Base-by-base conservation (phyloP, 2,797 vertebrate genomes). In the Picus viridis region DNA sequence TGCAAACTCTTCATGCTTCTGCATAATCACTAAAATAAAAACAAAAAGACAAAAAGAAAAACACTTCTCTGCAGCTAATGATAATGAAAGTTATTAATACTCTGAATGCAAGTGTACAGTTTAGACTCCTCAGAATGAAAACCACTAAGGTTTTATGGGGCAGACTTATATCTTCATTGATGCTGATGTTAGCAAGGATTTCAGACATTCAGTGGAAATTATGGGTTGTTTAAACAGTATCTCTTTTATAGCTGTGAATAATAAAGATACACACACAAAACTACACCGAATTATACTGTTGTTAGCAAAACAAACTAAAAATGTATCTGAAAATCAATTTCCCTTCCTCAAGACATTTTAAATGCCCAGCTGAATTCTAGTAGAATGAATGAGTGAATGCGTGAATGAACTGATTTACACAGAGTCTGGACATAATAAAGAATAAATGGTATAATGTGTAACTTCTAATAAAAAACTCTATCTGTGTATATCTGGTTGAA, bases 241-340 rank as follows among this genome's bases (percentile, higher is more conserved):
- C 16, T 93, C 49, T n/a, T 89, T 93, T 92, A 70, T 65, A 65
- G 34, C 41, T 67, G 78, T 91, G 36, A 96, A 74, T 75, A 83
- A 16, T 72, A 78, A 59, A 79, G 18, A 83, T 56, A 16, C 30
- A 58, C 45, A 62, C 56, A 85, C 24, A 74, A 3, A 1, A 5
- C 51, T 41, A 30, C 29, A 64, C 3, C 15, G n/a, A 56, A 70
- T 71, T 68, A 70, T 24, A 54, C 8, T 76, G 9, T 53, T 77
- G 34, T 34, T 34, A 24, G 64, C 53, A 94, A 47, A 68, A 83
- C 95, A 92, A 75, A 68, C 20, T 87, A 69, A 95, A 91, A 85
- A 92, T 78, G 61, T 36, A 74, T 53, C 88, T 73, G 88, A 90
- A 87, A 87, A 88, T 75, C 47, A 34, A 5, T 73, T 91, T 51